Conservation (phyloP, 2,888 invertebrate genomes). For the Epirrhoe tristata region DNA sequence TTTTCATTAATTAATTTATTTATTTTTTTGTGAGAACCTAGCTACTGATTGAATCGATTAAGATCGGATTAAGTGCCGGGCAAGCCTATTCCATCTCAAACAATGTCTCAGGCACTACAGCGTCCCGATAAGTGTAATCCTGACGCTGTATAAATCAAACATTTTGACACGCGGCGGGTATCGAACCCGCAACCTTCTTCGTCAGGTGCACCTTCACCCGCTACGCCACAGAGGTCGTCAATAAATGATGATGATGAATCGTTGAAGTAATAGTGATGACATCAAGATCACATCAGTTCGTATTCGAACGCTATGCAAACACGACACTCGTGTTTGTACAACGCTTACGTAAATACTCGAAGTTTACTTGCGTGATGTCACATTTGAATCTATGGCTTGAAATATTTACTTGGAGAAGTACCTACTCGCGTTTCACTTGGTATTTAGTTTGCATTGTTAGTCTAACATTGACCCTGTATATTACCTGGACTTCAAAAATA, state of each 20-base stretch:
- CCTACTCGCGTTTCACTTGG: conserved; percentile 2
- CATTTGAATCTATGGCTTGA: conserved; percentile 32
- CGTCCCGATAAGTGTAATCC: too few relatives aligned
- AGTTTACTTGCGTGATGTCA: conserved; percentile 38
- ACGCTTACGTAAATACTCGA: conserved; percentile 36
- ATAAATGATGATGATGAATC: too few relatives aligned
- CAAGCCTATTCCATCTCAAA: too few relatives aligned
- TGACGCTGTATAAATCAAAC: too few relatives aligned
- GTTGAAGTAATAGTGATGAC: conserved; percentile 4
- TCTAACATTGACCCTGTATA: not conserved
- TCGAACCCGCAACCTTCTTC: too few relatives aligned
- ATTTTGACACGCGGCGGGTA: too few relatives aligned
- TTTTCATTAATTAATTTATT: conserved; percentile 3
- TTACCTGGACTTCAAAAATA: not conserved
- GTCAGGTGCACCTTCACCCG: too few relatives aligned
- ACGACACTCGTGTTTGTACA: conserved; percentile 17
- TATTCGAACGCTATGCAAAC: conserved; percentile 14
- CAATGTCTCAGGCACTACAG: too few relatives aligned
- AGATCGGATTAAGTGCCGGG: too few relatives aligned
- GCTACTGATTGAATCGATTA: not conserved
- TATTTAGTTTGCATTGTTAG: conserved; percentile 1
- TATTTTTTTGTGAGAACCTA: not conserved
- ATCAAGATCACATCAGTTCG: conserved; percentile 13
- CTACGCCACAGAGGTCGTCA: too few relatives aligned
- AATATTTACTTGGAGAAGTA: conserved; percentile 27